A percentile compares a stretch with the other conserved stretches of the same genome.
phyloP scores from a whole-genome alignment of 2,113 vertebrate species.

The Oryzias celebensis region DNA sequence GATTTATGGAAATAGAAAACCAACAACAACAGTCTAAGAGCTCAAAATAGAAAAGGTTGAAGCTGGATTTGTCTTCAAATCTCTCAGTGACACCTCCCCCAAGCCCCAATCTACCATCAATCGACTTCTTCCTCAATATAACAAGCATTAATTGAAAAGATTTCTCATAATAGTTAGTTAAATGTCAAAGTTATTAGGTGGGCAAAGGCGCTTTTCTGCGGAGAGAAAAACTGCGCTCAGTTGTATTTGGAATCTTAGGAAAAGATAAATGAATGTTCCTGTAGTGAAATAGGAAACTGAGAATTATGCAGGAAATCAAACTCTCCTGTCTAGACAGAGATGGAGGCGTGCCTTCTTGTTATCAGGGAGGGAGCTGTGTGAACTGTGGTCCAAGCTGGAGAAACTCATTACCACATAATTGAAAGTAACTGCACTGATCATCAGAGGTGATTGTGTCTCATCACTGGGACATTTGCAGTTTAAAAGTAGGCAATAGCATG shows the following conservation, averaged over 20 bases:
- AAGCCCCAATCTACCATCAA: not conserved
- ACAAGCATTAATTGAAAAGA: conserved; percentile 22
- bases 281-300: conserved; percentile 3
- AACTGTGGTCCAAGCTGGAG: conserved; percentile 38
- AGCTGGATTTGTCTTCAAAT: too few species aligned
- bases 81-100: not conserved
- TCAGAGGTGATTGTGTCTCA: conserved; percentile 39
- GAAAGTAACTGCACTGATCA: conserved; percentile 68
- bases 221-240: not conserved
- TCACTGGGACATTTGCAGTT: conserved; percentile 60
- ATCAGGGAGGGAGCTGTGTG: conserved; percentile 16
- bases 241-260: conserved; percentile 13
- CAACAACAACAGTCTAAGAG: too few species aligned
- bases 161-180: conserved; percentile 13
- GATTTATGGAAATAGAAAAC: too few species aligned
- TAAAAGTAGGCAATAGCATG: conserved; percentile 46
- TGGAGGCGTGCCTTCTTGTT: not conserved
- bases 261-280: conserved; percentile 10
- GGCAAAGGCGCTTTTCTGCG: not conserved
- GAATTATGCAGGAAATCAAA: conserved; percentile 30
- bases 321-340: conserved; percentile 14
- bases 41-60: too few species aligned
- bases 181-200: conserved; percentile 40
- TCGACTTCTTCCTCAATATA: conserved; percentile 33
- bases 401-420: conserved; percentile 70